phyloP scores from a whole-genome alignment of 2,888 invertebrate species.

The Hypsopygia costalis region DNA sequence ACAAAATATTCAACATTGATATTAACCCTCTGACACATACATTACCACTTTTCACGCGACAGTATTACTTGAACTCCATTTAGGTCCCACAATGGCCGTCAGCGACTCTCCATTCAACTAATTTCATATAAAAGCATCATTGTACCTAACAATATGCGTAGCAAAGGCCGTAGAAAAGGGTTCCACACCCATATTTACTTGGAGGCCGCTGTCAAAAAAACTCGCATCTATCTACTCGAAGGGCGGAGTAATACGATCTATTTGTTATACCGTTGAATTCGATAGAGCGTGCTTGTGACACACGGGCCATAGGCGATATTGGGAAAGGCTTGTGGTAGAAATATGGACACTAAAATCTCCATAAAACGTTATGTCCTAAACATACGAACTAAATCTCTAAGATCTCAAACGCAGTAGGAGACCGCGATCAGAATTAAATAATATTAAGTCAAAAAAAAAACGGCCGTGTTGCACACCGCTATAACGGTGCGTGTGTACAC shows the following conservation, averaged over 20 bases:
- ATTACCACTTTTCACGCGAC: too few relatives aligned
- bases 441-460: too few relatives aligned
- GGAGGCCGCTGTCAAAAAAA: slow-evolving; percentile 31
- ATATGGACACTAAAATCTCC: too few relatives aligned
- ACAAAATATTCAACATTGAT: too few relatives aligned
- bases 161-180: slow-evolving; percentile 13
- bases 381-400: too few relatives aligned
- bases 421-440: too few relatives aligned
- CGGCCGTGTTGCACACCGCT: too few relatives aligned
- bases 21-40: too few relatives aligned
- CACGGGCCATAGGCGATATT: slow-evolving; percentile 9
- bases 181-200: slow-evolving; percentile 22
- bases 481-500: too few relatives aligned
- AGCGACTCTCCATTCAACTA: slow-evolving; percentile 1
- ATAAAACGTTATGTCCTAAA: neutral
- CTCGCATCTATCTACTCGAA: slow-evolving; percentile 27
- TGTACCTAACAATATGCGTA: slow-evolving; percentile 6
- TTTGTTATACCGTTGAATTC: slow-evolving; percentile 35
- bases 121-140: slow-evolving; percentile 10
- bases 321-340: neutral
- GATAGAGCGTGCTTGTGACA: slow-evolving; percentile 22
- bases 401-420: too few relatives aligned
- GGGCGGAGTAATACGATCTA: slow-evolving; percentile 38
- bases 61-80: too few relatives aligned
- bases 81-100: too few relatives aligned